phyloP scores from a whole-genome alignment of 1,140 invertebrate species.

The Meloidogyne chitwoodi region DNA sequence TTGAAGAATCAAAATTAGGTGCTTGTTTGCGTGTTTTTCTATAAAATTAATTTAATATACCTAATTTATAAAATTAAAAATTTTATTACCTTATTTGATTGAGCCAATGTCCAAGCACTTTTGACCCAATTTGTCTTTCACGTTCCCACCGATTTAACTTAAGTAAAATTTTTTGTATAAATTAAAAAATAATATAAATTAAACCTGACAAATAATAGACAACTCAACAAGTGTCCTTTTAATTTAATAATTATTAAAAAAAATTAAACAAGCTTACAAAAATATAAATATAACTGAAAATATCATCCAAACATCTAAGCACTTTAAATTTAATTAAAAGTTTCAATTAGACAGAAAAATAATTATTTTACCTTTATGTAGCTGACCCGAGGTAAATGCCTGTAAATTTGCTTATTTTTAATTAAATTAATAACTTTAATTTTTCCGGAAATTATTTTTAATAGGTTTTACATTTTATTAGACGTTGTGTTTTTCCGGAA shows the following conservation, averaged over 20 bases:
- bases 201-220: slow-evolving; percentile 58
- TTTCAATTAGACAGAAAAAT: slow-evolving; percentile 27
- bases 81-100: slow-evolving; percentile 51
- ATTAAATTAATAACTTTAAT: background rate
- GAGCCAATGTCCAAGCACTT: slow-evolving; percentile 58
- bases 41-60: slow-evolving; percentile 13
- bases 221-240: slow-evolving; percentile 57
- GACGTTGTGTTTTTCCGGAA: too few relatives aligned
- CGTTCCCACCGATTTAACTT: slow-evolving; percentile 52
- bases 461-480: too few relatives aligned
- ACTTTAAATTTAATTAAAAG: slow-evolving; percentile 50
- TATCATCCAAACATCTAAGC: slow-evolving; percentile 60
- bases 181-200: slow-evolving; percentile 15
- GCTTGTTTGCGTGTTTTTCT: slow-evolving; percentile 55
- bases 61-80: too few relatives aligned
- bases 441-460: background rate
- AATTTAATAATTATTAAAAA: slow-evolving; percentile 47
- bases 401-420: slow-evolving; percentile 13
- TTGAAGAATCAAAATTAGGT: slow-evolving; percentile 18
- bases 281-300: slow-evolving; percentile 54
- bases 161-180: slow-evolving; percentile 12
- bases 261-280: slow-evolving; percentile 7
- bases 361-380: slow-evolving; percentile 51
- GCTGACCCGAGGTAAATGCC: slow-evolving; percentile 56
- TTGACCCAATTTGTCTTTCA: slow-evolving; percentile 57